Conservation (phyloP, 1,140 invertebrate species). For the Leucophenga varia region DNA sequence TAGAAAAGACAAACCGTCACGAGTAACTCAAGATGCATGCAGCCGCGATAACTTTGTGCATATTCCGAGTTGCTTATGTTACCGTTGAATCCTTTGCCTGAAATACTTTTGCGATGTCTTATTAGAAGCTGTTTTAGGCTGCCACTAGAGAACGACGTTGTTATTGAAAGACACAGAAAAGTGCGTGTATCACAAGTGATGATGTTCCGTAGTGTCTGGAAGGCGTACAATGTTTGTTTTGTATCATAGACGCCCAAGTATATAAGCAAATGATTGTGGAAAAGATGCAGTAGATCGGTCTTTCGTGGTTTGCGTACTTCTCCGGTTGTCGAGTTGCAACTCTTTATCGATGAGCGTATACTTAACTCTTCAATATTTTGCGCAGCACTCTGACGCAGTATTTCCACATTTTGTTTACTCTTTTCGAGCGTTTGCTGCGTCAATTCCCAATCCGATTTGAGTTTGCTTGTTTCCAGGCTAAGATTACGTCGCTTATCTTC, state of each 20-base stretch:
- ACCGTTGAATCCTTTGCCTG: conserved; percentile 77
- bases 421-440: conserved; percentile 47
- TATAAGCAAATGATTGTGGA: conserved; percentile 81
- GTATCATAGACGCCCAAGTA: conserved; percentile 83
- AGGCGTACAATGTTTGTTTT: conserved; percentile 73
- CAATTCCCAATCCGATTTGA: conserved; percentile 34
- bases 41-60: conserved; percentile 67
- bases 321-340: conserved; percentile 26
- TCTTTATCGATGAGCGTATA: conserved; percentile 42
- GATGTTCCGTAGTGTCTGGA: conserved; percentile 74
- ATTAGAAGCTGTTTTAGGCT: conserved; percentile 64
- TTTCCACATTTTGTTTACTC: conserved; percentile 53
- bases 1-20: conserved; percentile 80
- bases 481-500: conserved; percentile 56
- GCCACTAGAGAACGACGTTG: conserved; percentile 65
- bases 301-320: not conserved
- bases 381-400: conserved; percentile 42
- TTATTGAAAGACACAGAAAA: conserved; percentile 71
- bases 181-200: conserved; percentile 72
- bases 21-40: conserved; percentile 82
- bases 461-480: conserved; percentile 39
- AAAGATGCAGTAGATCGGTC: conserved; percentile 63
- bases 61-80: conserved; percentile 66
- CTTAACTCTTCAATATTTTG: conserved; percentile 28
- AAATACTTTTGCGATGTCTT: conserved; percentile 77